Percentiles rank a stretch among this genome's conserved stretches.
These are phyloP conservation scores for Anorthoa munda DNA, from an alignment of 2,888 invertebrate genomes.

Conservation along the genomic window DNA sequence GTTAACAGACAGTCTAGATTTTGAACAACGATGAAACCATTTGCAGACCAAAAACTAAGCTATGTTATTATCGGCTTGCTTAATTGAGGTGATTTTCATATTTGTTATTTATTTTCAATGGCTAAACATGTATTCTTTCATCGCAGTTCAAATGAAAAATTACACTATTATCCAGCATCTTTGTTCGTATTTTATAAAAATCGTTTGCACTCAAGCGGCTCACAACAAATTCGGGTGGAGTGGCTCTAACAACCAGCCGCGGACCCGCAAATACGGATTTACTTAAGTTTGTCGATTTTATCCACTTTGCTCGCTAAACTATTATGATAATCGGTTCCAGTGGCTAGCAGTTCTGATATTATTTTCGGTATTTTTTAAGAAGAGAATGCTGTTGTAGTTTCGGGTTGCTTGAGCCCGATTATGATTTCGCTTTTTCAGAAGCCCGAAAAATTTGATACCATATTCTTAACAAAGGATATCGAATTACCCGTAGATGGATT, in stretches of 20 bases:
- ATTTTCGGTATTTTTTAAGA: constrained; percentile 18
- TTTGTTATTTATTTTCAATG: no score
- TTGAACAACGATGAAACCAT: no score
- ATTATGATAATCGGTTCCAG: constrained; percentile 63
- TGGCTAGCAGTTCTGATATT: constrained; percentile 32
- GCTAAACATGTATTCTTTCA: no score
- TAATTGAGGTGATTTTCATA: no score
- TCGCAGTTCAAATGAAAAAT: not conserved
- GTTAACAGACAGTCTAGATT: no score
- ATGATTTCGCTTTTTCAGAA: not conserved
- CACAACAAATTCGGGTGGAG: constrained; percentile 78
- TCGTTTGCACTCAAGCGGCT: constrained; percentile 64
- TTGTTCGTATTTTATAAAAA: constrained; percentile 71
- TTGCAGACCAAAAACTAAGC: no score
- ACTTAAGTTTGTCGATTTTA: constrained; percentile 79
- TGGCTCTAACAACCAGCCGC: constrained; percentile 78
- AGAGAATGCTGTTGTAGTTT: not conserved
- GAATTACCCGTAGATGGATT: not conserved
- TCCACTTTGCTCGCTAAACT: constrained; percentile 66
- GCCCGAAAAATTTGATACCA: not conserved
- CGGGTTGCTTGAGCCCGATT: not conserved
- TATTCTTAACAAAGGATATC: not conserved
- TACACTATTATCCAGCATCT: not conserved
- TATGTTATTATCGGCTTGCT: no score
- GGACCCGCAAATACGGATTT: constrained; percentile 85